Evolutionary conservation across 2,113 vertebrate species (phyloP).

Genomic region (Pterocles burchelli): DNA sequence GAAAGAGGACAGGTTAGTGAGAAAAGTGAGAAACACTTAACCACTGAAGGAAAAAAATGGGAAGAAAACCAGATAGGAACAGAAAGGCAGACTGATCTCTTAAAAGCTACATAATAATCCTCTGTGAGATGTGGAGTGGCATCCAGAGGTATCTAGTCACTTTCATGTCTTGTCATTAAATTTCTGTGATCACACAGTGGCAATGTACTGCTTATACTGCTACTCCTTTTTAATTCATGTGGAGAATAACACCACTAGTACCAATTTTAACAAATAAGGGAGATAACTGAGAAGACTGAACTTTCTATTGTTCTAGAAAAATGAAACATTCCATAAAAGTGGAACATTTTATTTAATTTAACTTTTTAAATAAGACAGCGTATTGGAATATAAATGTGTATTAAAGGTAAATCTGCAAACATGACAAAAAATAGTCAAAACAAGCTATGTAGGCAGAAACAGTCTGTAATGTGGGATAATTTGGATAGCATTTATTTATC

Average conservation of each 20-base stretch:
- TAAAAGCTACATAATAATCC: not conserved
- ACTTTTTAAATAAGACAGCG: not conserved
- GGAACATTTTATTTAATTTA: not conserved
- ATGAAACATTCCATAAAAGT: no score
- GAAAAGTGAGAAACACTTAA: not conserved
- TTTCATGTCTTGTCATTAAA: not conserved
- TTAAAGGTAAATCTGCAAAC: not conserved
- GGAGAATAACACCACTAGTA: not conserved
- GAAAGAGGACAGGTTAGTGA: not conserved
- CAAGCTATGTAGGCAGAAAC: not conserved
- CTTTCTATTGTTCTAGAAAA: not conserved
- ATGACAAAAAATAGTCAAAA: not conserved
- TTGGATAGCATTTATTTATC: not conserved
- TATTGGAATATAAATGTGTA: not conserved
- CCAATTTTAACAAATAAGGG: not conserved
- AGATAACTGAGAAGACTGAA: not conserved
- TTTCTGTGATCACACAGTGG: not conserved
- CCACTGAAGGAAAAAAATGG: not conserved
- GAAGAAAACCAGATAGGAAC: not conserved
- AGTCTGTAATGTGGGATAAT: not conserved
- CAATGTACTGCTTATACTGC: not conserved
- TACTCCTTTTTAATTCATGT: not conserved
- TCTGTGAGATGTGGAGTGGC: not conserved
- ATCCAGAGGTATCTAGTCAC: not conserved
- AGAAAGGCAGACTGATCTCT: not conserved